These are phyloP conservation scores for Eupsilia transversa DNA, from an alignment of 2,888 invertebrate genomes.

Conservation along the genomic window DNA sequence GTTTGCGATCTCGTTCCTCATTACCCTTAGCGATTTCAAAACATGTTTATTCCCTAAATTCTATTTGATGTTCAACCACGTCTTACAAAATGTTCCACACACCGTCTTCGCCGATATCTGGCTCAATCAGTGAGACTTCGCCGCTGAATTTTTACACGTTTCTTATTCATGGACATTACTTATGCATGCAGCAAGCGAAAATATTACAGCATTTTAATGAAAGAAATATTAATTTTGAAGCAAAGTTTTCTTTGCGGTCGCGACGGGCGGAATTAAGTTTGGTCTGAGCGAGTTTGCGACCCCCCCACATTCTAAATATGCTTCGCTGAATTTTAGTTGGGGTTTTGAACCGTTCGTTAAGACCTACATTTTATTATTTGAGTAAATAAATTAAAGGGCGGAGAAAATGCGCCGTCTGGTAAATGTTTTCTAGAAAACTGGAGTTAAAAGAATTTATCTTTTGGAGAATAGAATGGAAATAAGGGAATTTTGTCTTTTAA, in stretches of 20 bases:
- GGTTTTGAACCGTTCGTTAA: slow-evolving; percentile 66
- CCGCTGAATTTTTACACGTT: slow-evolving; percentile 84
- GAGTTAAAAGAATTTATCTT: not conserved
- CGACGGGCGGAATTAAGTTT: slow-evolving; percentile 85
- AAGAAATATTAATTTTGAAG: slow-evolving; percentile 91
- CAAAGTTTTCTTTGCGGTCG: slow-evolving; percentile 88
- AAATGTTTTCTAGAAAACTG: slow-evolving; percentile 33
- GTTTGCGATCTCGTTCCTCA: not conserved
- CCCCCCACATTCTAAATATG: slow-evolving; percentile 69
- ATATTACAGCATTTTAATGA: slow-evolving; percentile 91
- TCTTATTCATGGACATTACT: slow-evolving; percentile 90
- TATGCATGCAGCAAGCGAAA: slow-evolving; percentile 91
- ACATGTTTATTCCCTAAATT: slow-evolving; percentile 26
- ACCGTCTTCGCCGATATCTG: slow-evolving; percentile 57
- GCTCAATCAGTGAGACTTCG: slow-evolving; percentile 76
- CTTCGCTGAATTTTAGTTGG: slow-evolving; percentile 73
- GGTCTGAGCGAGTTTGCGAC: slow-evolving; percentile 59
- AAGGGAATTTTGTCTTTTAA: slow-evolving; percentile 14
- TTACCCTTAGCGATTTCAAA: slow-evolving; percentile 31
- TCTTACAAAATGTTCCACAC: slow-evolving; percentile 42
- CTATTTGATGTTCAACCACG: slow-evolving; percentile 21
- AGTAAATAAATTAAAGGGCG: slow-evolving; percentile 64
- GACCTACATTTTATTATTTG: slow-evolving; percentile 70
- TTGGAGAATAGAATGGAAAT: slow-evolving; percentile 17
- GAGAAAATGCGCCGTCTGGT: slow-evolving; percentile 32